Evolutionary conservation across 2,113 vertebrate species (phyloP).

Genomic region (Pycnonotus jocosus): DNA sequence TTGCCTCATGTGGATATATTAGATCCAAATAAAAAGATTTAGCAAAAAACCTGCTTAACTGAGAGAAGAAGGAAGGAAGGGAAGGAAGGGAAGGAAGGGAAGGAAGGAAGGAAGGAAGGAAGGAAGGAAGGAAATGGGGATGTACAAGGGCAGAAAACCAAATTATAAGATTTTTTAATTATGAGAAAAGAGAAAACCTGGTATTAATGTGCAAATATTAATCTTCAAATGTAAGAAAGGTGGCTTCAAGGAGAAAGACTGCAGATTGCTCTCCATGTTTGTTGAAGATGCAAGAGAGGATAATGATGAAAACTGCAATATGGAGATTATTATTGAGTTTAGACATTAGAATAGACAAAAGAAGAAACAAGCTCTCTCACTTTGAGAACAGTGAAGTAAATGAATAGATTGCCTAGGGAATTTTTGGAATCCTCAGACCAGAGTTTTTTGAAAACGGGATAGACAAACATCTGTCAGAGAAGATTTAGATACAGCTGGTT

Average conservation of each 20-base stretch:
- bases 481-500: slow-evolving; percentile 30
- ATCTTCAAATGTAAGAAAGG: background rate
- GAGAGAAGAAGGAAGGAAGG: background rate
- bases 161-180: background rate
- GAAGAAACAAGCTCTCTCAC: background rate
- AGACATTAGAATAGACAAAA: background rate
- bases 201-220: background rate
- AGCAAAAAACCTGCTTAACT: background rate
- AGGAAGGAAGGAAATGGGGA: background rate
- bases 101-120: background rate
- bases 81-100: background rate
- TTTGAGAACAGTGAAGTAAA: background rate
- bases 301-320: background rate
- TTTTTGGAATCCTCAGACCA: background rate
- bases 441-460: background rate
- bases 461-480: slow-evolving; percentile 36
- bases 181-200: background rate
- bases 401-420: slow-evolving; percentile 7
- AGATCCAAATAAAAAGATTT: background rate
- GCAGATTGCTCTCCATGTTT: background rate
- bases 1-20: background rate
- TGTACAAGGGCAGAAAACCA: background rate
- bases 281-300: background rate
- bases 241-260: background rate
- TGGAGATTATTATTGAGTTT: background rate